phyloP scores from a whole-genome alignment of 2,797 vertebrate species.

The Peromyscus melanophrys region DNA sequence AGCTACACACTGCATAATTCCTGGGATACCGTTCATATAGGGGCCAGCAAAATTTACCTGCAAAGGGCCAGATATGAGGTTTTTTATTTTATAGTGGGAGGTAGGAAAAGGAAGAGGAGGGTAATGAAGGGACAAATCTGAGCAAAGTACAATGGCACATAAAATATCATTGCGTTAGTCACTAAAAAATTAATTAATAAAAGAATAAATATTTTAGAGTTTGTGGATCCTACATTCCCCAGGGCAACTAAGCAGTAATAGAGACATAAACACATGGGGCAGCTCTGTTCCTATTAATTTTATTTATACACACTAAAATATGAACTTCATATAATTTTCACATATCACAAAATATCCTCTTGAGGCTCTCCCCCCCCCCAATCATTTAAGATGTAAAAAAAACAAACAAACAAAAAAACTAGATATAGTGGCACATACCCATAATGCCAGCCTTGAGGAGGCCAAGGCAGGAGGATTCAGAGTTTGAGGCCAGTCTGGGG shows the following conservation, averaged over 20 bases:
- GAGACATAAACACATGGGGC: neutral
- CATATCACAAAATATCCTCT: neutral
- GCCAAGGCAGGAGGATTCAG: neutral
- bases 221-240: neutral
- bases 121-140: neutral
- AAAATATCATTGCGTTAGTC: neutral
- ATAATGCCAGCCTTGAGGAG: too few relatives aligned
- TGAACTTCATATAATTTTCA: neutral
- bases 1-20: neutral
- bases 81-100: neutral
- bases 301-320: neutral
- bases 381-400: neutral
- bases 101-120: neutral
- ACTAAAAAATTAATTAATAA: neutral
- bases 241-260: neutral
- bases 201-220: neutral
- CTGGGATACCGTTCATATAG: neutral
- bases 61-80: neutral
- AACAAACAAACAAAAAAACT: neutral
- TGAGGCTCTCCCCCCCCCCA: neutral
- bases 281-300: neutral
- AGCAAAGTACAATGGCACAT: too few relatives aligned
- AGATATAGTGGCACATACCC: neutral
- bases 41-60: neutral
- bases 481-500: neutral